A percentile compares a stretch with the other conserved stretches of the same genome.
phyloP scores from a whole-genome alignment of 2,113 vertebrate species.

The Crotalus helleri region DNA sequence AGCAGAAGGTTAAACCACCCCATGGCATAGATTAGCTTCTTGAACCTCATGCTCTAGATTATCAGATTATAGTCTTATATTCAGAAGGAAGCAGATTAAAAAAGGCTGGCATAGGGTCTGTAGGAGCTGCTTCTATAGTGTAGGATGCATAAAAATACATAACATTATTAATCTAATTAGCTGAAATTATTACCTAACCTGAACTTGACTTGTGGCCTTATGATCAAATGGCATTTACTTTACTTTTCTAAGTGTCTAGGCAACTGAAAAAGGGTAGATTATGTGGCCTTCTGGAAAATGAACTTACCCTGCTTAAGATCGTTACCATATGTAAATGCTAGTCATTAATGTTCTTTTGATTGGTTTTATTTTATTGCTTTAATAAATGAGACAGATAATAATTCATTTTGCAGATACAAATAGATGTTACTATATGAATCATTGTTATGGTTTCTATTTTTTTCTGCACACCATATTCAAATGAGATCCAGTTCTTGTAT shows the following conservation, averaged over 20 bases:
- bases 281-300: not conserved
- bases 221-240: not conserved
- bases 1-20: not conserved
- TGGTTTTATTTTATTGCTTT: not conserved
- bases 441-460: not conserved
- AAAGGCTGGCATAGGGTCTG: not conserved
- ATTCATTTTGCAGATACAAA: not conserved
- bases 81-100: not conserved
- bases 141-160: not conserved
- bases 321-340: not conserved
- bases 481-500: not conserved
- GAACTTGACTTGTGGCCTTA: not conserved
- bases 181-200: not conserved
- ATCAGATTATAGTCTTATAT: not conserved
- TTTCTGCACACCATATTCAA: not conserved
- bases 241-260: not conserved
- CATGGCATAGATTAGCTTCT: not conserved
- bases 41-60: not conserved
- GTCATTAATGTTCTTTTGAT: not conserved
- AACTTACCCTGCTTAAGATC: not conserved
- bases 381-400: not conserved
- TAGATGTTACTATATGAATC: not conserved
- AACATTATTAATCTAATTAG: not conserved
- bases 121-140: not conserved
- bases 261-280: not conserved